These are phyloP conservation scores for Intellagama lesueurii DNA, from an alignment of 2,797 vertebrate genomes.

Conservation along the genomic window DNA sequence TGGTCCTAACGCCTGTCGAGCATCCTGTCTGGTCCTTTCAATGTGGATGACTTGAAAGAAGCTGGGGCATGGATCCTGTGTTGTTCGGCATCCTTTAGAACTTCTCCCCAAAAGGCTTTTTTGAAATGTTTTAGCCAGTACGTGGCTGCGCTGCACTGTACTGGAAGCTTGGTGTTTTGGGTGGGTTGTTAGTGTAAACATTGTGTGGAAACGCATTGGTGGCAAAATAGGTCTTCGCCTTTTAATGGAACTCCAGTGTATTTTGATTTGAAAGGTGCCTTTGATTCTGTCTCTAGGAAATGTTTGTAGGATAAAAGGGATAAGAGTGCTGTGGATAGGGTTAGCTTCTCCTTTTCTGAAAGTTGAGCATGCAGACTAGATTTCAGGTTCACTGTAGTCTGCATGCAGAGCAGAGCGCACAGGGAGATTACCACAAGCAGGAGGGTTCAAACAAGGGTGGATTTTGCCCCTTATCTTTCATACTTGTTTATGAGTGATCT, in stretches of 20 bases:
- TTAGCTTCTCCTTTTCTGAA: background rate
- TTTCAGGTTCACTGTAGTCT: too few relatives aligned
- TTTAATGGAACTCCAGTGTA: background rate
- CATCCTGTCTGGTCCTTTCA: background rate
- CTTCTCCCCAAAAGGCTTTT: background rate
- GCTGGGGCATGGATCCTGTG: background rate
- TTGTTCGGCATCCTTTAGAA: background rate
- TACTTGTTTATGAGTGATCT: too few relatives aligned
- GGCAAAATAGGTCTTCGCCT: background rate
- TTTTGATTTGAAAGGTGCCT: background rate
- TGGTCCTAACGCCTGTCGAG: background rate
- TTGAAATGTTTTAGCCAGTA: too few relatives aligned
- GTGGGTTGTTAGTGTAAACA: background rate
- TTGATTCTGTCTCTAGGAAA: background rate
- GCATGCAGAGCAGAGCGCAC: too few relatives aligned
- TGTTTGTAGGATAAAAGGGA: background rate
- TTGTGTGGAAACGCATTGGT: background rate
- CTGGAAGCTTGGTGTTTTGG: background rate
- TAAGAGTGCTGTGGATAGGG: background rate
- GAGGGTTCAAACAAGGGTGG: too few relatives aligned
- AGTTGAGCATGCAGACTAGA: background rate
- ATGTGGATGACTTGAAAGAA: background rate
- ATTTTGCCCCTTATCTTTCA: too few relatives aligned
- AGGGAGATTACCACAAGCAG: too few relatives aligned
- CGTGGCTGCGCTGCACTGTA: background rate